These are phyloP conservation scores for Nothoprocta pentlandii DNA, from an alignment of 2,113 vertebrate genomes.

Conservation along the genomic window DNA sequence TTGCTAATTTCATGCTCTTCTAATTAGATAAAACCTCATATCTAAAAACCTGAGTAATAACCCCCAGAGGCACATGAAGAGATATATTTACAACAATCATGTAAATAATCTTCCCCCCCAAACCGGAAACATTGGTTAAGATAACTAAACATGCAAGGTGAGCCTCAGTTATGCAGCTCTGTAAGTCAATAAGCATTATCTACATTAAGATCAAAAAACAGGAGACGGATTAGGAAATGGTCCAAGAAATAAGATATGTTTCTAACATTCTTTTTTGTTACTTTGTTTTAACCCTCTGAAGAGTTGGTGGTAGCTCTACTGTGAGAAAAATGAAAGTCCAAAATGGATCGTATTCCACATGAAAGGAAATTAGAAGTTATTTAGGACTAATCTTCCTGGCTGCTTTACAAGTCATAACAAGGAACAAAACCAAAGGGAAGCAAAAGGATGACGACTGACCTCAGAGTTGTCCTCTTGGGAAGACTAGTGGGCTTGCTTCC, in stretches of 20 bases:
- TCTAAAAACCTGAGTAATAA: not conserved
- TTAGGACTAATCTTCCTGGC: not conserved
- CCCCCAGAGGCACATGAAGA: not conserved
- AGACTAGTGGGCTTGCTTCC: slow-evolving; percentile 35
- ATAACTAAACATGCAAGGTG: not conserved
- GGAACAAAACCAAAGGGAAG: slow-evolving; percentile 12
- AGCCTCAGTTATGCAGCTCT: not conserved
- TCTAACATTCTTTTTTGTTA: rapidly evolving
- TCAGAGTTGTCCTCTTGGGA: slow-evolving; percentile 43
- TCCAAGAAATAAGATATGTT: not conserved
- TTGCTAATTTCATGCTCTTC: not conserved
- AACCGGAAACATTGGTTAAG: not conserved
- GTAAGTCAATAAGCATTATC: not conserved
- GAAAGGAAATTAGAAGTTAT: not conserved
- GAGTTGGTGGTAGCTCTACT: not conserved
- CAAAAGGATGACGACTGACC: slow-evolving; percentile 8
- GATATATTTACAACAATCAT: not conserved
- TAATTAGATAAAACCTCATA: not conserved
- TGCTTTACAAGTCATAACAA: slow-evolving; percentile 6
- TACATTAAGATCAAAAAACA: not conserved
- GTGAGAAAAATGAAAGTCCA: not conserved
- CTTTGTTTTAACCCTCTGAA: not conserved
- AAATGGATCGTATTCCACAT: not conserved
- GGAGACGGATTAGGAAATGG: not conserved
- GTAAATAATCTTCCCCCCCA: not conserved